Evolutionary conservation across 2,888 invertebrate species (phyloP).

Genomic region (Heteromurus nitidus): DNA sequence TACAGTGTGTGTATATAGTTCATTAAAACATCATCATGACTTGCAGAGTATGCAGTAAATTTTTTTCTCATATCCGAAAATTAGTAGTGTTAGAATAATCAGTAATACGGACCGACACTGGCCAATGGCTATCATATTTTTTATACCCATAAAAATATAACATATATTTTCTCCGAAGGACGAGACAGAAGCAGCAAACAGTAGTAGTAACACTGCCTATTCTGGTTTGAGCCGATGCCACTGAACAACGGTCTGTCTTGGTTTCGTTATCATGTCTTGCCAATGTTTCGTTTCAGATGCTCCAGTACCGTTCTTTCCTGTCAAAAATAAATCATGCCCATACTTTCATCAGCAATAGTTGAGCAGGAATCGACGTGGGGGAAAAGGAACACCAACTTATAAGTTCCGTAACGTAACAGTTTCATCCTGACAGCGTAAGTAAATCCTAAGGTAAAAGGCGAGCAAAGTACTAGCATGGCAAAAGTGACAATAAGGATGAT

Average conservation of each 20-base stretch:
- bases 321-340: conserved; percentile 75
- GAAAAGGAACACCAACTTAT: too few species aligned
- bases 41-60: not conserved
- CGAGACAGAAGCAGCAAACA: conserved; percentile 43
- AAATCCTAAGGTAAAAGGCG: too few species aligned
- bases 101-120: too few species aligned
- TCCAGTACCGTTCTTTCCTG: conserved; percentile 94
- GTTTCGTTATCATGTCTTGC: conserved; percentile 99
- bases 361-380: too few species aligned
- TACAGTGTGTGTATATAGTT: not conserved
- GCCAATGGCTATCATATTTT: conserved; percentile 15
- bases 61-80: not conserved
- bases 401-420: too few species aligned
- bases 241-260: conserved; percentile 94
- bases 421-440: too few species aligned
- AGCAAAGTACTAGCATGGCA: too few species aligned
- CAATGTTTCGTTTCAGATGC: conserved; percentile 97
- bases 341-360: too few species aligned
- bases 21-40: not conserved
- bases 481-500: too few species aligned
- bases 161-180: conserved; percentile 55
- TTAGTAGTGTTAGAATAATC: not conserved
- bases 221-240: conserved; percentile 98
- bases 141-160: conserved; percentile 56
- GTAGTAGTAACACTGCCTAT: conserved; percentile 76